Conservation (phyloP, 2,888 invertebrate species). For the Drosophila demipolita region DNA sequence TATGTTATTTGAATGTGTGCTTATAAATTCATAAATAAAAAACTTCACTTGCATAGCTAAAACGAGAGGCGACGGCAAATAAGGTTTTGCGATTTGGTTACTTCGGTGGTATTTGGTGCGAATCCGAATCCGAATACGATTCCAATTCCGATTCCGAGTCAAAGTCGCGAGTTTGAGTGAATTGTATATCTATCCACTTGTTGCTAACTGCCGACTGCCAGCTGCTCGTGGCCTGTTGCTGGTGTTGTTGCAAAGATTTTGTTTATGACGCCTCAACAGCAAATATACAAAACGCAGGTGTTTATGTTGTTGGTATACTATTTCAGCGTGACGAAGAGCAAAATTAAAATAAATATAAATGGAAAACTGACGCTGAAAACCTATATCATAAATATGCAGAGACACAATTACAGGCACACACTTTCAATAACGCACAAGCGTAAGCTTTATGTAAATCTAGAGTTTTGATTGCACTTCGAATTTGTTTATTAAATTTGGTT, state of each 20-base stretch:
- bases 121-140: constrained; percentile 1
- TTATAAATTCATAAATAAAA: background rate
- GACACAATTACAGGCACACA: constrained; percentile 9
- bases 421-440: constrained; percentile 38
- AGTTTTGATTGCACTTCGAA: constrained; percentile 34
- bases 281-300: constrained; percentile 72
- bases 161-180: background rate
- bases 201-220: constrained; percentile 62
- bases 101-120: constrained; percentile 9
- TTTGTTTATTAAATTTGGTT: constrained; percentile 39
- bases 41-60: constrained; percentile 32
- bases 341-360: constrained; percentile 9
- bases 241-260: constrained; percentile 36
- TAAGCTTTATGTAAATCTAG: constrained; percentile 23
- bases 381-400: background rate
- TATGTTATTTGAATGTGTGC: background rate
- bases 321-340: constrained; percentile 34
- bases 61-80: constrained; percentile 9
- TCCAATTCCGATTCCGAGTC: background rate
- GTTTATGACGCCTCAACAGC: constrained; percentile 64
- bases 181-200: constrained; percentile 59
- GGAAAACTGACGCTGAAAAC: background rate
- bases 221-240: constrained; percentile 68
- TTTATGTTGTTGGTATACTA: constrained; percentile 34
- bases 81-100: constrained; percentile 24